These are phyloP conservation scores for Philhelius pedissequus DNA, from an alignment of 2,888 invertebrate species.

Conservation along the genomic window DNA sequence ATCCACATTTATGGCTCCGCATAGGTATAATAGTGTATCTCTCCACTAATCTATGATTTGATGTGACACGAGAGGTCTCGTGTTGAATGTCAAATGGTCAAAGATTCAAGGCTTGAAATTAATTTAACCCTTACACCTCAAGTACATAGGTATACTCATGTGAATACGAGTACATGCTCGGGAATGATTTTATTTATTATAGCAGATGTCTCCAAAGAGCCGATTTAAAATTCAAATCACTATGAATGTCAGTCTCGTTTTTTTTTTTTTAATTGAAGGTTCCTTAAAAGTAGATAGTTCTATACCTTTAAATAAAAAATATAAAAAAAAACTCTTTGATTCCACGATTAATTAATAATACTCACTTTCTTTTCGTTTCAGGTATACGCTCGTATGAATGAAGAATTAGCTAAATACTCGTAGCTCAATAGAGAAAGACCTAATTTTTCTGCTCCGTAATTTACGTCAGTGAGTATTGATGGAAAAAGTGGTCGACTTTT, in stretches of 20 bases:
- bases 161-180: not conserved
- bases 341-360: not conserved
- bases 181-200: not conserved
- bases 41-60: not conserved
- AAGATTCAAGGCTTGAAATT: slow-evolving; percentile 8
- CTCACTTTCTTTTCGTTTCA: slow-evolving; percentile 26
- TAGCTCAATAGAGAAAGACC: not conserved
- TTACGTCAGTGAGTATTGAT: not conserved
- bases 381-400: slow-evolving; percentile 23
- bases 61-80: not conserved
- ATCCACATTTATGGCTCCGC: not conserved
- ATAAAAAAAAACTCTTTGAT: slow-evolving; percentile 4
- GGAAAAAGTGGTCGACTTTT: not conserved
- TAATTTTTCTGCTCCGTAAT: not conserved
- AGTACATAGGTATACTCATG: not conserved
- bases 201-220: not conserved
- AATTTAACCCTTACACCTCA: not conserved
- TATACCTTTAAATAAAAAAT: not conserved
- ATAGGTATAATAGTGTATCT: too few relatives aligned
- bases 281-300: not conserved
- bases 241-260: not conserved
- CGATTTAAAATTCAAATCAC: slow-evolving; percentile 10
- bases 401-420: not conserved
- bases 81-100: slow-evolving; percentile 57
- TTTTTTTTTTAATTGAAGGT: not conserved